Conservation (phyloP, 2,113 vertebrate genomes). For the Piprites chloris region DNA sequence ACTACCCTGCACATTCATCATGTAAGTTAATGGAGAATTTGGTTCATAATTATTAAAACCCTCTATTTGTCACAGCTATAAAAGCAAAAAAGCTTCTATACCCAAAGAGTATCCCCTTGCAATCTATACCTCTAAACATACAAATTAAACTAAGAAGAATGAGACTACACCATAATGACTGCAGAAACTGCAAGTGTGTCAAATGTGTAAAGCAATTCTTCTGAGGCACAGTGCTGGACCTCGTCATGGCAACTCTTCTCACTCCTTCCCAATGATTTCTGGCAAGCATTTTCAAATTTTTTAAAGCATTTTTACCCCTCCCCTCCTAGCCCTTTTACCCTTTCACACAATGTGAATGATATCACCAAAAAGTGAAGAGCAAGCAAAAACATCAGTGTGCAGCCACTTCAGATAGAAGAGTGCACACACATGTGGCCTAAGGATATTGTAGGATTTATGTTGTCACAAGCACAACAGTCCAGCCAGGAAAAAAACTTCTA, state of each 20-base stretch:
- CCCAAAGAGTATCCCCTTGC: neutral
- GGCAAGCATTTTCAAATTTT: constrained; percentile 41
- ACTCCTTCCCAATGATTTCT: constrained; percentile 72
- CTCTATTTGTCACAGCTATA: neutral
- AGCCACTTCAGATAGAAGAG: neutral
- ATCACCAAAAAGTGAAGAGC: neutral
- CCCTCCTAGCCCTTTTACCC: constrained; percentile 1
- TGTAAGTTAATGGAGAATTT: neutral
- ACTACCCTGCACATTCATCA: neutral
- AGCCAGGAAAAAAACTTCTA: neutral
- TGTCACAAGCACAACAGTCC: neutral
- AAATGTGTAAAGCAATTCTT: constrained; percentile 61
- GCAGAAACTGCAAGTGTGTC: constrained; percentile 41
- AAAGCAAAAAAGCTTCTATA: neutral
- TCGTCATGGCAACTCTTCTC: constrained; percentile 72
- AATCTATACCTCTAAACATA: neutral
- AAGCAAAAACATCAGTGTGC: neutral
- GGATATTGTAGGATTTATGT: neutral
- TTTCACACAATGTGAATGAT: neutral
- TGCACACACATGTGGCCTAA: neutral
- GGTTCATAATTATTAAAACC: neutral
- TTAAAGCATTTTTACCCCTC: constrained; percentile 39
- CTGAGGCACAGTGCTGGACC: constrained; percentile 59
- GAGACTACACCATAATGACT: constrained; percentile 22
- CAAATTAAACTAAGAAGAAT: neutral